Evolutionary conservation across 2,113 vertebrate species (phyloP), one percentile per base, ranked within the genome.

Genomic region (Marmota monax): DNA sequence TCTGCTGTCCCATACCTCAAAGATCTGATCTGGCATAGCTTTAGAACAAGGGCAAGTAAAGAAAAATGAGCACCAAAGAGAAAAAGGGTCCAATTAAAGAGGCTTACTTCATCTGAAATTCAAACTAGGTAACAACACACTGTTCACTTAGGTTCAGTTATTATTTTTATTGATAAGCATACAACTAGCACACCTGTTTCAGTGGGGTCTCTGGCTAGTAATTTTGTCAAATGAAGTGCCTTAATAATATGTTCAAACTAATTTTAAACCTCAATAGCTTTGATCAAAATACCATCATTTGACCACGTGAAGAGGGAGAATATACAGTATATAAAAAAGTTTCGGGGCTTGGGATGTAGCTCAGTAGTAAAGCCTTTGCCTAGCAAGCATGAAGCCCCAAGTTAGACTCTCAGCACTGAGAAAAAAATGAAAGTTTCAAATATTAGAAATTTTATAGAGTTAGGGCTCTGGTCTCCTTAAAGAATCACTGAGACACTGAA

Each of bases 391-490:
- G 20, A 42, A 27, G 37, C 27, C 72, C 5, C 42, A 27, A 17
- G 48, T 32, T 74, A 58, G 69, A 88, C 16, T 4, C 13, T 23
- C 10, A 88, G 37, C 3, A 73, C 23, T 32, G 25, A 73, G 14
- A 56, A 73, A 17, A 53, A 85, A 45, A 45, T 2, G 58, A 56
- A 56, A n/a, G 34, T 53, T 80, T 85, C 12, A 65, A n/a, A 84
- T 76, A 58, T 76, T 45, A 96, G 76, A 51, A 56, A 37, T 86
- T 96, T 90, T 77, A 80, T 48, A 86, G 84, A 86, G n/a, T 5
- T 78, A 3, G 25, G 45, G 9, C 22, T 90, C 34, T 87, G 27
- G 77, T 87, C 67, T 84, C 69, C 23, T 93, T 85, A 16, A 90
- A 74, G 17, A 74, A 56, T 72, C 51, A 42, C 14, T 17, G 74